These are phyloP conservation scores for Balearica regulorum DNA, from an alignment of 2,797 vertebrate genomes.

Conservation along the genomic window DNA sequence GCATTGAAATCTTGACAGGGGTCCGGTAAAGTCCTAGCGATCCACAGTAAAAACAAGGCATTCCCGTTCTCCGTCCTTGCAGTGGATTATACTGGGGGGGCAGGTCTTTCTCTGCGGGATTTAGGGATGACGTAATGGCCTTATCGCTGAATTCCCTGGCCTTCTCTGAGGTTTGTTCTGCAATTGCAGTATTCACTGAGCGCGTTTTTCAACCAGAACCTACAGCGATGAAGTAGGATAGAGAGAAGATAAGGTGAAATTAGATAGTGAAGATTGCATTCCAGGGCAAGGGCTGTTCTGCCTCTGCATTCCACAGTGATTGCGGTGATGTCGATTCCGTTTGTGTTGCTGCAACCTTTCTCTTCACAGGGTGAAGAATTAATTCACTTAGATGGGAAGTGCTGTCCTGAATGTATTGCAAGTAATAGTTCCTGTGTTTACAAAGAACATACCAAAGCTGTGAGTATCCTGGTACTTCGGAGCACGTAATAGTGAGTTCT, in stretches of 20 bases:
- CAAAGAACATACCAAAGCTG: constrained; percentile 71
- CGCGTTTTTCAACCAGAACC: neutral
- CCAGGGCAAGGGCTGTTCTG: constrained; percentile 21
- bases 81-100: neutral
- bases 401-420: constrained; percentile 88
- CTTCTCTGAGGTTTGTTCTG: neutral
- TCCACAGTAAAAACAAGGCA: neutral
- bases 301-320: constrained; percentile 16
- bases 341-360: constrained; percentile 14
- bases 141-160: neutral
- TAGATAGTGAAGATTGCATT: constrained; percentile 27
- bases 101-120: neutral
- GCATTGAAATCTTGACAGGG: neutral
- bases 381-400: constrained; percentile 83
- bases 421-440: constrained; percentile 76
- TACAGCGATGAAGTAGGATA: neutral
- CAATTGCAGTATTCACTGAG: neutral
- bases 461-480: constrained; percentile 61
- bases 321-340: constrained; percentile 1
- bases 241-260: constrained; percentile 32
- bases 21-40: neutral
- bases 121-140: neutral
- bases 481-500: neutral
- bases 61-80: neutral
- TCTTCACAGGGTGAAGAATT: constrained; percentile 84